Base-by-base conservation (phyloP, 2,888 invertebrate species). In the Xanthia togata region DNA sequence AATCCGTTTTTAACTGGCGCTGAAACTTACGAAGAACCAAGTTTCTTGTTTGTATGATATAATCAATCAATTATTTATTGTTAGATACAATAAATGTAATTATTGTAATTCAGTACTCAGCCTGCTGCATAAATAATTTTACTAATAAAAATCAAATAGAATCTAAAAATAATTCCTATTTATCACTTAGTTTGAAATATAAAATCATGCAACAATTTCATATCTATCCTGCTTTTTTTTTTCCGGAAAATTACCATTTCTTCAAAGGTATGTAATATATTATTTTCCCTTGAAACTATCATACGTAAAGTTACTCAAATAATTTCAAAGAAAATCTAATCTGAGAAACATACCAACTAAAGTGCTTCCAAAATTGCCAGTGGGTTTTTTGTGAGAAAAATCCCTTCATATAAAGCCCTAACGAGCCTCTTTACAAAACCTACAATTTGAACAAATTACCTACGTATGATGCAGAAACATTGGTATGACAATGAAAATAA, bases 1-100 rank as follows among this genome's bases (percentile, higher is more conserved):
- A 71, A 53, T 31, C 44, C n/a, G 9, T 73, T 20, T 73, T 35
- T 72, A 14, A 73, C 31, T 71, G 41, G 6, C 23, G 23, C 4
- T 55, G 31, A 35, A 73, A 23, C 3, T 73, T n/a, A 53, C 8
- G 31, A 55, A 53, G 11, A 53, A 72, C 6, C 31, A 20, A 72
- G 55, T 55, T n/a, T 31, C 17, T 12, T 44, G 6, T 55, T 14
- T 44, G 17, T 72, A 20, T 17, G 5, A 35, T 31, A n/a, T 12
- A 44, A 47, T 23, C 6, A 47, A 47, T 47, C 6, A 31, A 31
- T 47, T 44, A 65, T 47, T 65, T 65, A 31, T 47, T 26, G 12
- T 12, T 65, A 11, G 26, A 4, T 47, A 47, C 26, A 44, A 41
- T 57, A 31, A 6, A 26, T 11, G 20, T 41, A 26, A 31, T 31